A percentile compares a stretch with the other conserved stretches of the same genome.
Evolutionary conservation across 2,113 vertebrate genomes (phyloP).

Genomic region (Actenoides hombroni): DNA sequence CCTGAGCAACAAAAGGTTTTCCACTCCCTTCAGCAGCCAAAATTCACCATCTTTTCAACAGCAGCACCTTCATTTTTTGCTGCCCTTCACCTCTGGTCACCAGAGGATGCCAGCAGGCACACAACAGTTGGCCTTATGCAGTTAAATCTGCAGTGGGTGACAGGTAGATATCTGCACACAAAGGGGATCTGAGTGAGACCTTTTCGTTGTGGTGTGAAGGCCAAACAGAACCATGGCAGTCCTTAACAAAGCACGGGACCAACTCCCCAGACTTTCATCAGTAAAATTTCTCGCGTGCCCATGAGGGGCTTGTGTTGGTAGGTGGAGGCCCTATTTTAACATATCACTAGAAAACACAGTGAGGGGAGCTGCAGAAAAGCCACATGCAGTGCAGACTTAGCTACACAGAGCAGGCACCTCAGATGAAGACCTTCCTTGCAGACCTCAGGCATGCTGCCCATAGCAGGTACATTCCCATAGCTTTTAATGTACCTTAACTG

Average conservation of each 20-base stretch:
- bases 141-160: neutral
- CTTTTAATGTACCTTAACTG: neutral
- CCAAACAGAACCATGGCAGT: neutral
- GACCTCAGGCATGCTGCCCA: neutral
- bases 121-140: neutral
- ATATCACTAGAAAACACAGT: neutral
- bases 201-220: neutral
- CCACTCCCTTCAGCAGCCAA: neutral
- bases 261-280: neutral
- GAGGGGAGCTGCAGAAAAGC: neutral
- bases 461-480: neutral
- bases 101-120: neutral
- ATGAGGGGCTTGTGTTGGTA: neutral
- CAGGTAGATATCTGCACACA: neutral
- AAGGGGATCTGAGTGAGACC: neutral
- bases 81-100: neutral
- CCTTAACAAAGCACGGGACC: neutral
- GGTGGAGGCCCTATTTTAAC: neutral
- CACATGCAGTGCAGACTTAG: neutral
- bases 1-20: neutral
- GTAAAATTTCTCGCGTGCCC: rapidly evolving
- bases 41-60: neutral
- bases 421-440: neutral
- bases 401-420: neutral
- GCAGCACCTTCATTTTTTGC: neutral